Conservation (phyloP, 2,113 vertebrate genomes). For the Grammomys surdaster region DNA sequence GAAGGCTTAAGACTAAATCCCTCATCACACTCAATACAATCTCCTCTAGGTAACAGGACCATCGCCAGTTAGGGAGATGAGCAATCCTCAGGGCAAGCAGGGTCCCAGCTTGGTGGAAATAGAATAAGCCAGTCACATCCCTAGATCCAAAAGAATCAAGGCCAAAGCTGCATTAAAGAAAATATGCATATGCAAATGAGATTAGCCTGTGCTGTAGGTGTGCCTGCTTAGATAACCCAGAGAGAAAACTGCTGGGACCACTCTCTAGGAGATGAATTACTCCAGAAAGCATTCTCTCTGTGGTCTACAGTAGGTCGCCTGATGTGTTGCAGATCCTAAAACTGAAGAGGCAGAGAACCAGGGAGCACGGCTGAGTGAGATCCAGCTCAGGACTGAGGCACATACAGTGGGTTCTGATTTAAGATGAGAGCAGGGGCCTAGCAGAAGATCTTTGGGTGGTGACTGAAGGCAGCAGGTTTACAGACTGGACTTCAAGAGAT, state of each 20-base stretch:
- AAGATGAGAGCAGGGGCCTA: not conserved
- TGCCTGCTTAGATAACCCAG: not conserved
- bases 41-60: not conserved
- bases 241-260: not conserved
- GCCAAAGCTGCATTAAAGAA: not conserved
- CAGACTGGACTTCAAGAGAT: not conserved
- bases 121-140: not conserved
- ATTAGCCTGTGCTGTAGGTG: not conserved
- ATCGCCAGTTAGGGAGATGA: not conserved
- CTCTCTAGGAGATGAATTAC: not conserved
- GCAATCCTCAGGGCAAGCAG: not conserved
- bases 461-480: not conserved
- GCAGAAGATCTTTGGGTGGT: not conserved
- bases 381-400: not conserved
- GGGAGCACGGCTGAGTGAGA: not conserved
- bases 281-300: not conserved
- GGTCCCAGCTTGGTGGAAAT: not conserved
- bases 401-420: not conserved
- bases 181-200: not conserved
- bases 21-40: not conserved
- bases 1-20: not conserved
- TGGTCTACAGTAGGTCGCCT: rapidly evolving
- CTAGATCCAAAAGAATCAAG: not conserved
- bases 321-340: not conserved
- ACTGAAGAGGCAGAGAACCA: not conserved